Evolutionary conservation across 2,888 invertebrate species (phyloP), one percentile per base, ranked within the genome.

Genomic region (Ennomos erosarius): DNA sequence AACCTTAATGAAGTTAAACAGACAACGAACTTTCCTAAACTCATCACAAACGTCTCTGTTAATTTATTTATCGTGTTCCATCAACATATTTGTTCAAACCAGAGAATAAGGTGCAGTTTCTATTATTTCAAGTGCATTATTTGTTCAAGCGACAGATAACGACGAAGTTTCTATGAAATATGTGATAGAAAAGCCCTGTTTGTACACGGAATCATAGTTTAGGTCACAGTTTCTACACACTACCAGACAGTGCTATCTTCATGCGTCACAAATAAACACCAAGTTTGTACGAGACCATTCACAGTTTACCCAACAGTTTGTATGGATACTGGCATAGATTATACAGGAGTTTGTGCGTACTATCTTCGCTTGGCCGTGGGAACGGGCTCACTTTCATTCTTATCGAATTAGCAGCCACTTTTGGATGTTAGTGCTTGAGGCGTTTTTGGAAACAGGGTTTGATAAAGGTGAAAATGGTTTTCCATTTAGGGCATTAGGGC

Each of bases 351-450:
- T 35, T n/a, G 11, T 52, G n/a, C n/a, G 11, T 64, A 69, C 70
- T 82, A 82, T 76, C 81, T 71, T 62, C 73, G 76, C 74, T 71
- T 73, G 72, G 78, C 74, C 87, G 89, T 89, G 89, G 81, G 89
- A 89, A 88, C 69, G 75, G 73, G 70, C 60, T 67, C 67, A 71
- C 71, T 78, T 76, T 79, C 71, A 57, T 72, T 75, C 70, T 71
- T 73, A 75, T 75, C 69, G 66, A 62, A 67, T 71, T 69, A 69
- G 65, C 71, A 60, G 67, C 62, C 56, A 61, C 60, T 69, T 63
- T 63, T 42, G 52, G 51, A 44, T 64, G 62, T 67, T 59, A 51
- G 42, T 52, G 42, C 54, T 62, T 44, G 51, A 42, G 42, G 36
- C 50, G 40, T 59, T 61, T 45, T 33, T 16, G 40, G 46, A 62